Percentiles rank a stretch among this genome's conserved stretches.
Evolutionary conservation across 2,888 invertebrate genomes (phyloP).

Genomic region (Sympetrum striolatum): DNA sequence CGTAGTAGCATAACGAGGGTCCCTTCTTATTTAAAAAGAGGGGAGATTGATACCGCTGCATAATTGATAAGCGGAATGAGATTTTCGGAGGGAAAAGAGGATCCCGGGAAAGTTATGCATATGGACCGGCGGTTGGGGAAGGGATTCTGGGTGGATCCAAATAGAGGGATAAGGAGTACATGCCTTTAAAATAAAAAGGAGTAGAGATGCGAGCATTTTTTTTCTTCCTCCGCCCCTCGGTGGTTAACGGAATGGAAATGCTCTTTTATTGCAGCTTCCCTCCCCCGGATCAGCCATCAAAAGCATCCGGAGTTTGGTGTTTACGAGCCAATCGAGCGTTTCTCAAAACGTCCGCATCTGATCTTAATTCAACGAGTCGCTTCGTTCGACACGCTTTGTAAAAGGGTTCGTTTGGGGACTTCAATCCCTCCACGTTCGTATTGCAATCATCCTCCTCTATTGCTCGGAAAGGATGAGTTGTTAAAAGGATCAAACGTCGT

Average conservation of each 20-base stretch:
- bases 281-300: background rate
- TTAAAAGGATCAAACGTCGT: background rate
- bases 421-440: background rate
- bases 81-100: background rate
- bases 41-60: background rate
- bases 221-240: background rate
- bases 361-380: background rate
- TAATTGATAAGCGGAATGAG: slow-evolving; percentile 21
- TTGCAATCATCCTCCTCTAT: background rate
- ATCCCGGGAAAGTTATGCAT: background rate
- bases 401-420: background rate
- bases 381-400: no score
- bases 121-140: background rate
- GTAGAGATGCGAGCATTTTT: background rate
- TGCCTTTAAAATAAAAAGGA: background rate
- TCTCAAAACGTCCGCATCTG: background rate
- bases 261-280: background rate
- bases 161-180: background rate
- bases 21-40: background rate
- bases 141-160: background rate
- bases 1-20: background rate
- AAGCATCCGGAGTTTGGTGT: background rate
- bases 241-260: background rate
- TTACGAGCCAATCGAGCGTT: background rate
- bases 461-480: background rate